phyloP scores from a whole-genome alignment of 2,797 vertebrate genomes.

The Channa striata region DNA sequence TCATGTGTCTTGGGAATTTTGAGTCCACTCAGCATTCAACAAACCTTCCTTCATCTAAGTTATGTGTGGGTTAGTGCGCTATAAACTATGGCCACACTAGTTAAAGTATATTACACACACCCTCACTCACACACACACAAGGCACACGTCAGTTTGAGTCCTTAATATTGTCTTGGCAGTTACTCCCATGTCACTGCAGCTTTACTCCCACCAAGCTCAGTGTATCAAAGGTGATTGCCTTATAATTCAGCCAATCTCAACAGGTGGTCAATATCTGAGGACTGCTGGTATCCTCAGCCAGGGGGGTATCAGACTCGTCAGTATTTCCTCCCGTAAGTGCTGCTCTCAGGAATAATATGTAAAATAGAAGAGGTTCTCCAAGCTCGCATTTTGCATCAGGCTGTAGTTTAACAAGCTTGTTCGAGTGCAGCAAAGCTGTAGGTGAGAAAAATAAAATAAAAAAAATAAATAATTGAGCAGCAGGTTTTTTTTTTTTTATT shows the following conservation, averaged over 20 bases:
- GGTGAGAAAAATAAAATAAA: no score
- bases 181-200: background rate
- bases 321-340: background rate
- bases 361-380: background rate
- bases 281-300: no score
- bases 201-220: background rate
- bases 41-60: no score
- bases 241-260: slow-evolving; percentile 2
- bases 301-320: background rate
- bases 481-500: background rate
- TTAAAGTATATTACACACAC: no score
- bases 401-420: background rate
- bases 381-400: background rate
- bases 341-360: background rate
- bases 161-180: no score
- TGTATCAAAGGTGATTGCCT: slow-evolving; percentile 4
- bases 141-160: no score
- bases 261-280: slow-evolving; percentile 29
- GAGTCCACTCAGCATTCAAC: no score
- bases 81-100: no score
- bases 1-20: no score
- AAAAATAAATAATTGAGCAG: background rate
- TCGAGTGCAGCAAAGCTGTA: background rate
- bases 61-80: no score
- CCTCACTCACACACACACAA: no score